These are phyloP conservation scores for Nephrotoma guestfalica DNA, from an alignment of 2,888 invertebrate genomes.

Conservation along the genomic window DNA sequence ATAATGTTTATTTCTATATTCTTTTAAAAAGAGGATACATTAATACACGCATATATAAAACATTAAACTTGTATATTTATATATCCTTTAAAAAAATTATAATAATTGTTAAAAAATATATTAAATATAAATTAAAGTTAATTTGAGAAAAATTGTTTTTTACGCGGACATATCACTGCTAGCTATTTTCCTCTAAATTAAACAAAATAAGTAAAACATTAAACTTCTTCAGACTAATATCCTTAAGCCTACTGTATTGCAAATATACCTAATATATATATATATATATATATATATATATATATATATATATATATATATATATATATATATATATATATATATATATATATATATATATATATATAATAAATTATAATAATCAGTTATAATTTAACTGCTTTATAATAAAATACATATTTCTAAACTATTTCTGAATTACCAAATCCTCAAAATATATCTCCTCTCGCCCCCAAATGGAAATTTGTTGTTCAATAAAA, in stretches of 20 bases:
- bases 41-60: constrained; percentile 12
- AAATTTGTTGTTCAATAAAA: neutral
- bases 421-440: neutral
- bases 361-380: neutral
- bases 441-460: neutral
- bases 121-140: neutral
- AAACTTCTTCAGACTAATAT: neutral
- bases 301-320: too few relatives aligned
- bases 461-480: neutral
- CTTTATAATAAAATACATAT: neutral
- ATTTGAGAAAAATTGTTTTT: constrained; percentile 2
- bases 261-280: too few relatives aligned
- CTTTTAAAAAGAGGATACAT: constrained; percentile 6
- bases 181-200: neutral
- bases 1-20: constrained; percentile 10
- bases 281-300: too few relatives aligned
- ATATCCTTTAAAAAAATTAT: neutral
- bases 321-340: too few relatives aligned
- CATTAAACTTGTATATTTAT: neutral
- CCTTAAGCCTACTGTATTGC: neutral
- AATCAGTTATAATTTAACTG: neutral
- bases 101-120: constrained; percentile 5
- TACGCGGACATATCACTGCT: constrained; percentile 6
- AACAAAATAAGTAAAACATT: neutral
- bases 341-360: too few relatives aligned